A percentile compares a stretch with the other conserved stretches of the same genome.
Evolutionary conservation across 2,113 vertebrate species (phyloP).

Genomic region (Solea solea): DNA sequence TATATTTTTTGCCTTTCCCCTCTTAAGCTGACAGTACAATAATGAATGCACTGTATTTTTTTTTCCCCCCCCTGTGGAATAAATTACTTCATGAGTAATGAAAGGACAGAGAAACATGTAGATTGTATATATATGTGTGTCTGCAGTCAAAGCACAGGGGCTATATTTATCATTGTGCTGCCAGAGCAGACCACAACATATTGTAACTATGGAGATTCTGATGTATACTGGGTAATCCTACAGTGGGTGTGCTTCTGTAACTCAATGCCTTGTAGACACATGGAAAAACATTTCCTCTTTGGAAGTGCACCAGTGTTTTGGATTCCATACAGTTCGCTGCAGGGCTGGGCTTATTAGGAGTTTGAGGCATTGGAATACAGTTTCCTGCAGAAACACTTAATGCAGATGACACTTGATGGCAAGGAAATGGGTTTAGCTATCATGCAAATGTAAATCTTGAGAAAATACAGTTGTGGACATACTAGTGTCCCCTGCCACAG

Average conservation of each 20-base stretch:
- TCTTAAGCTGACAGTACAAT: conserved; percentile 29
- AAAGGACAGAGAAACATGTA: conserved; percentile 15
- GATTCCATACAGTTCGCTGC: conserved; percentile 44
- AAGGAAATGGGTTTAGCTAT: conserved; percentile 41
- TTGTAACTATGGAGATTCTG: conserved; percentile 60
- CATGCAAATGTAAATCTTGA: conserved; percentile 66
- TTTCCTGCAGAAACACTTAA: conserved; percentile 43
- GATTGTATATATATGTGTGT: conserved; percentile 6
- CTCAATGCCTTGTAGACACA: conserved; percentile 50
- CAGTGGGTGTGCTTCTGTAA: conserved; percentile 58
- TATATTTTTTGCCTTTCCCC: conserved; percentile 9
- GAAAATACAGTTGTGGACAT: conserved; percentile 51
- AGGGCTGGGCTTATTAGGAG: conserved; percentile 57
- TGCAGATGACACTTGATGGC: conserved; percentile 15
- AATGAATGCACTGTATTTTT: conserved; percentile 56
- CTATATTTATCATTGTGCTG: conserved; percentile 67
- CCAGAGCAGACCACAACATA: conserved; percentile 36
- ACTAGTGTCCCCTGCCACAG: conserved; percentile 52
- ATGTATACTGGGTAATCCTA: conserved; percentile 54
- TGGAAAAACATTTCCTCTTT: conserved; percentile 55
- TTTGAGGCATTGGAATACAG: conserved; percentile 37
- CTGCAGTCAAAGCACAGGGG: conserved; percentile 14
- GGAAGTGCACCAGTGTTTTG: conserved; percentile 51
- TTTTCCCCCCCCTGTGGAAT: conserved; percentile 8
- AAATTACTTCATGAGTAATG: conserved; percentile 55